These are phyloP conservation scores for Rhinogobius similis DNA, from an alignment of 2,113 vertebrate species.

Conservation along the genomic window DNA sequence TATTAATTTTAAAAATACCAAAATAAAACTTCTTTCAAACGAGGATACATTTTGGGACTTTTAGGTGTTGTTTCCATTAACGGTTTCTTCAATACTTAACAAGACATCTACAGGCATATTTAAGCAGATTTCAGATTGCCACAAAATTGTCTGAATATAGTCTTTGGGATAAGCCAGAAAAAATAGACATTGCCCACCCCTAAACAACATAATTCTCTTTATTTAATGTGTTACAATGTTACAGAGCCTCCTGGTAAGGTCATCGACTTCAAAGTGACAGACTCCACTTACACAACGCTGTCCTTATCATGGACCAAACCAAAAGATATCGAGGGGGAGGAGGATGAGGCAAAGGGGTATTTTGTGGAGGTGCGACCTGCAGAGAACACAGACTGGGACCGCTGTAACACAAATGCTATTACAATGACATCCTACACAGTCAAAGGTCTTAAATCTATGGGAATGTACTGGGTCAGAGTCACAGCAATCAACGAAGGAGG, in stretches of 20 bases:
- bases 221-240: slow-evolving; percentile 18
- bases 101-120: neutral
- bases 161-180: neutral
- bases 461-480: slow-evolving; percentile 83
- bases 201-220: neutral
- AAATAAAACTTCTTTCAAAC: too few relatives aligned
- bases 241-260: slow-evolving; percentile 85
- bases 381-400: slow-evolving; percentile 81
- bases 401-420: slow-evolving; percentile 78
- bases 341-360: slow-evolving; percentile 83
- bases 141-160: neutral
- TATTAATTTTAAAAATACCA: too few relatives aligned
- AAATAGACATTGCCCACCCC: too few relatives aligned
- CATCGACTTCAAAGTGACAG: slow-evolving; percentile 83
- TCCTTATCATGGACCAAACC: slow-evolving; percentile 85
- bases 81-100: too few relatives aligned
- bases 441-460: slow-evolving; percentile 81
- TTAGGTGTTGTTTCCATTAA: too few relatives aligned
- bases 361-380: slow-evolving; percentile 83
- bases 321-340: slow-evolving; percentile 62
- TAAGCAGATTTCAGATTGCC: neutral
- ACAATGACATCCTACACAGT: slow-evolving; percentile 73
- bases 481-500: slow-evolving; percentile 80
- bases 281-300: slow-evolving; percentile 81
- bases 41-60: too few relatives aligned